phyloP scores from a whole-genome alignment of 2,888 invertebrate species.

The Leucophenga montana region DNA sequence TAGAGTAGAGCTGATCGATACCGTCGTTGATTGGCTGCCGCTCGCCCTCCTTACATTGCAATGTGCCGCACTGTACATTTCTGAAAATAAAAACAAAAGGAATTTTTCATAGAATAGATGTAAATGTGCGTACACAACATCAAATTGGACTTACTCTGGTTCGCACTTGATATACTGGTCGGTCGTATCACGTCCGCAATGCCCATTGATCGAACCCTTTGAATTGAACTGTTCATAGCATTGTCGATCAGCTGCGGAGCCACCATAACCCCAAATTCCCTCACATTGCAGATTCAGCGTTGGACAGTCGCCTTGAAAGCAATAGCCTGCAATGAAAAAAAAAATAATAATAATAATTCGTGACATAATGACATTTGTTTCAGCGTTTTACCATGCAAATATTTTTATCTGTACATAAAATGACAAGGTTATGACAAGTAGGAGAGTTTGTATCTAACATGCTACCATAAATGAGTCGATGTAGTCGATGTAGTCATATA shows the following conservation, averaged over 20 bases:
- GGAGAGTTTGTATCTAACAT: no score
- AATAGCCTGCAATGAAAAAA: slow-evolving; percentile 78
- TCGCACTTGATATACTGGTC: slow-evolving; percentile 90
- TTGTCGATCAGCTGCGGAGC: slow-evolving; percentile 85
- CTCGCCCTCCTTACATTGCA: slow-evolving; percentile 94
- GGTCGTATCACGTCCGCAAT: slow-evolving; percentile 88
- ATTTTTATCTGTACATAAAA: no score
- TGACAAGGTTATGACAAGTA: no score
- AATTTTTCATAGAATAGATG: no score
- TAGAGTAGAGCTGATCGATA: slow-evolving; percentile 87
- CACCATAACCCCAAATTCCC: slow-evolving; percentile 93
- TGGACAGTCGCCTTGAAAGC: slow-evolving; percentile 94
- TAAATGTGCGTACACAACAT: no score
- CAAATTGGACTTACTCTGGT: slow-evolving; percentile 87
- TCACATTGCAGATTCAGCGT: slow-evolving; percentile 91
- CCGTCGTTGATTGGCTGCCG: slow-evolving; percentile 85
- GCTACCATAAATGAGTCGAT: no score
- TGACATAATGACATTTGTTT: no score
- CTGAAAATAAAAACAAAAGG: slow-evolving; percentile 74
- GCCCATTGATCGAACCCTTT: slow-evolving; percentile 95
- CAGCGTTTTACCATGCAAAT: no score
- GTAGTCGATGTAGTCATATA: no score
- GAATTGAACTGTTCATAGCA: slow-evolving; percentile 97
- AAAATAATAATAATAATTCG: background rate
- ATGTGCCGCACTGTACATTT: slow-evolving; percentile 93